Evolutionary conservation across 2,797 vertebrate species (phyloP), one percentile per base, ranked within the genome.

Genomic region (Remorina albescens): DNA sequence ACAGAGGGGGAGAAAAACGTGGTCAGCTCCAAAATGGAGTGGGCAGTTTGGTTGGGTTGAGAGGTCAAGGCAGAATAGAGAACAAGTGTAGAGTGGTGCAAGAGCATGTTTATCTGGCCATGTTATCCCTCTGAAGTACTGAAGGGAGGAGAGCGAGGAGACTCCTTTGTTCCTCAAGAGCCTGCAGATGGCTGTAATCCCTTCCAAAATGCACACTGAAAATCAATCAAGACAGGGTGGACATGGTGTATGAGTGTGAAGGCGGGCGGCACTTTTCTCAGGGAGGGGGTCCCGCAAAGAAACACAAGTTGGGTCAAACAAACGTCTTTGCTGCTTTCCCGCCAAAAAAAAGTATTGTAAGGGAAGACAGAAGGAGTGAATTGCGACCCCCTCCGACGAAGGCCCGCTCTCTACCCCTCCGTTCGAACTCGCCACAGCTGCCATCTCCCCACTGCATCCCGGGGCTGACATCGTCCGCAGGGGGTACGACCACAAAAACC

Each of bases 151-250:
- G 88, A 81, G 87, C 75, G 55, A 81, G 81, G 86, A 90, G 85
- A 42, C 79, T 86, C 90, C 90, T 94, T 95, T 95, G 94, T 95
- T 92, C 89, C 83, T 94, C 82, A 86, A 95, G 95, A 90, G 93
- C 86, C 89, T 94, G 93, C 94, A 95, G 94, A 95, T 95, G 93
- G 94, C 89, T 90, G 85, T 94, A 95, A 95, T 95, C 94, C 93
- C 89, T 82, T 94, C 89, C 91, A 91, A 93, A 95, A 94, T 88
- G 92, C 53, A 56, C 90, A 90, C 91, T 86, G 91, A 93, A 93
- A 94, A 93, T 93, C 90, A 90, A 93, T 87, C 87, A 91, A 86
- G 88, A 82, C 85, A 59, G 83, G 85, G 85, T 83, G 82, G 89
- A 91, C 90, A 84, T 88, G 86, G 88, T 90, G 86, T 74, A 79